phyloP scores from a whole-genome alignment of 2,888 invertebrate species.

The Eupithecia centaureata region DNA sequence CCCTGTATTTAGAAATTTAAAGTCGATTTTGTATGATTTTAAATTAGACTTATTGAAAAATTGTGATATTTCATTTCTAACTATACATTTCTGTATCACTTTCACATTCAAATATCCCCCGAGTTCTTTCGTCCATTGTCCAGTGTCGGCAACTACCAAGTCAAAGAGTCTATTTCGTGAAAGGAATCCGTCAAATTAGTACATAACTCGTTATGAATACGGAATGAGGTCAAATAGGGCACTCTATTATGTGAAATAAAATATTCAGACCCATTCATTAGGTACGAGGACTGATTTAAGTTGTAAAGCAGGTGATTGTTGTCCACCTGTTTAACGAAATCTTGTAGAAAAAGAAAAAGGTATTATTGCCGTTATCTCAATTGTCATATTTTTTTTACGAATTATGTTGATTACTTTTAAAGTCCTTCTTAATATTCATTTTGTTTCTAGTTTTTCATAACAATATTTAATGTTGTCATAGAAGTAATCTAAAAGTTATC shows the following conservation, averaged over 20 bases:
- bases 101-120: conserved; percentile 32
- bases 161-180: conserved; percentile 76
- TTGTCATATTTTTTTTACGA: no score
- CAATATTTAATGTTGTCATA: no score
- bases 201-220: conserved; percentile 80
- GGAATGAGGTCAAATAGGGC: conserved; percentile 81
- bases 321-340: background rate
- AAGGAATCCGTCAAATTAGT: conserved; percentile 81
- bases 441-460: no score
- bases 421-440: no score
- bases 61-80: conserved; percentile 12
- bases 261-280: conserved; percentile 81
- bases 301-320: conserved; percentile 12
- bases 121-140: conserved; percentile 53
- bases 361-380: no score
- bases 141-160: conserved; percentile 64
- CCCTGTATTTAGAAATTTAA: no score
- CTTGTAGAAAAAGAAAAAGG: no score
- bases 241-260: conserved; percentile 81
- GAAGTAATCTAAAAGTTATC: no score
- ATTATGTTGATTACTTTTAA: no score
- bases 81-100: conserved; percentile 19
- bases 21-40: background rate
- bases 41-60: background rate
- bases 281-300: conserved; percentile 43